Evolutionary conservation across 2,113 vertebrate species (phyloP), one percentile per base, ranked within the genome.

Genomic region (Pituophis catenifer): DNA sequence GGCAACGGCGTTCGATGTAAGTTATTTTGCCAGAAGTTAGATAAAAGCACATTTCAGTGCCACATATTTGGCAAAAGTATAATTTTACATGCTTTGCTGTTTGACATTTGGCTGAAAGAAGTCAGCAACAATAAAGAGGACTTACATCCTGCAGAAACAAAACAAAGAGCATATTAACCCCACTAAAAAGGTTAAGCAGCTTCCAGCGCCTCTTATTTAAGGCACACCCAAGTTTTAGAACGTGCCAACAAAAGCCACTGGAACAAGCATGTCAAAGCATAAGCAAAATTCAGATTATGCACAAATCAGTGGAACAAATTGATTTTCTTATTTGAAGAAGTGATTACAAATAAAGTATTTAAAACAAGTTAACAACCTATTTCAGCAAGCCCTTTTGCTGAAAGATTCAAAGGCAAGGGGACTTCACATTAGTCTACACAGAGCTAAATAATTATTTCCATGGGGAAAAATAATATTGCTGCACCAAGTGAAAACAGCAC

Each of bases 11-110:
- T 62, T 38, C 86, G 0, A 50, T 19, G 86, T 7, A 86, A 24
- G 21, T 57, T 89, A 15, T 89, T 57, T 29, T 24, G 24, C 19
- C 50, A 24, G 57, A 89, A 89, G 81, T 70, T 15, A 17, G 92
- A 5, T 92, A 91, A 95, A 95, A 91, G 81, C 0, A 2, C 1
- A 21, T 92, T 89, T 89, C 62, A 89, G 75, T 89, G 59, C n/a
- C 62, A 54, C 8, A 24, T 86, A 21, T 90, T 93, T 90, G 54
- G 92, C 38, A 44, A 24, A 75, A 90, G 54, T 59, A 65, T 65
- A 57, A 53, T 86, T 90, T 44, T 65, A 65, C 12, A 86, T 86
- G 29, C 12, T 7, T 90, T 38, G 50, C 44, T 87, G 29, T 65
- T 52, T 86, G 89, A n/a, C n/a, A 65, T 17, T 87, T 62, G 89